Conservation (phyloP, 2,113 vertebrate species). For the Macheiramphus alcinus region DNA sequence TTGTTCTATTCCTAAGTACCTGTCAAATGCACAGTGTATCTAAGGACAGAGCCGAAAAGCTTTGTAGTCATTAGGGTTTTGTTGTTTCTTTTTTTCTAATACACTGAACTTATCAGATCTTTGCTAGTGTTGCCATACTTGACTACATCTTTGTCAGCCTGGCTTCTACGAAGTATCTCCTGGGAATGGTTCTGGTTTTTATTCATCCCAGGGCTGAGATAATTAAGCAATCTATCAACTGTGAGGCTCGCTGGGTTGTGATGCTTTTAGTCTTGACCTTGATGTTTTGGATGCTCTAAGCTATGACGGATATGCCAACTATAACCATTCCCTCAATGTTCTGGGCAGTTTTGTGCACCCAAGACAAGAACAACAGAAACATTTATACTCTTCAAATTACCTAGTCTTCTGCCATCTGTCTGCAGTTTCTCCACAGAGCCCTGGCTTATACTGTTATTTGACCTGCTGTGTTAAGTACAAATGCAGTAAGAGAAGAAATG, state of each 20-base stretch:
- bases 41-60: background rate
- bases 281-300: slow-evolving; percentile 12
- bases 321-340: slow-evolving; percentile 38
- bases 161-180: background rate
- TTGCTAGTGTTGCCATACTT: slow-evolving; percentile 15
- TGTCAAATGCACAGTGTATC: background rate
- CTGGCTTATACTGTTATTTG: background rate
- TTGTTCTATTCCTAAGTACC: background rate
- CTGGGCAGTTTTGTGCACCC: background rate
- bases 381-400: slow-evolving; percentile 34
- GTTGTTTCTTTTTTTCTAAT: background rate
- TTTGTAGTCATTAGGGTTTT: background rate
- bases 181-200: slow-evolving; percentile 8
- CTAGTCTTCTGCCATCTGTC: background rate
- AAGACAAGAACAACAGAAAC: background rate
- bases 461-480: background rate
- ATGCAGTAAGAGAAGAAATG: background rate
- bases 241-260: background rate
- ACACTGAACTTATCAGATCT: slow-evolving; percentile 31
- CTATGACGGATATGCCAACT: slow-evolving; percentile 42
- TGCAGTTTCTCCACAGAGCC: background rate
- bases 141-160: slow-evolving; percentile 58
- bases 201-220: slow-evolving; percentile 43
- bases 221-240: slow-evolving; percentile 72
- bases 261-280: slow-evolving; percentile 66